A percentile compares a stretch with the other conserved stretches of the same genome.
Conservation (phyloP, 2,888 invertebrate genomes). For the Euproctis similis region DNA sequence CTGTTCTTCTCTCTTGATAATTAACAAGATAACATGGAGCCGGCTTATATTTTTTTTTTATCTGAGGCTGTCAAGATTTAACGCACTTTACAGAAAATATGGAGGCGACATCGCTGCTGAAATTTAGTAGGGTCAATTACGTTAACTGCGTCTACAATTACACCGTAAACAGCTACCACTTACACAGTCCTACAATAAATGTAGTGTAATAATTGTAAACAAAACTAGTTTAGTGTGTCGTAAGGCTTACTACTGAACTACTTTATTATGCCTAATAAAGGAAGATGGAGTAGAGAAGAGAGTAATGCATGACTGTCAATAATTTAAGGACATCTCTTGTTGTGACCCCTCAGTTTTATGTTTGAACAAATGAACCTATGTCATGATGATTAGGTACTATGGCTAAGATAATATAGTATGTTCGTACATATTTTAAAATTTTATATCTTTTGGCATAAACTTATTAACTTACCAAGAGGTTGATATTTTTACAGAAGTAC, state of each 20-base stretch:
- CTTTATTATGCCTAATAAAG: conserved; percentile 17
- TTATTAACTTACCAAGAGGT: no score
- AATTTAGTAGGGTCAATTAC: conserved; percentile 24
- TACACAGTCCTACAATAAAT: conserved; percentile 22
- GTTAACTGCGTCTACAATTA: conserved; percentile 20
- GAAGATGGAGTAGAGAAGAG: conserved; percentile 6
- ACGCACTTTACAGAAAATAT: conserved; percentile 13
- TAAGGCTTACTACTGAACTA: conserved; percentile 15
- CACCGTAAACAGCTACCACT: conserved; percentile 29
- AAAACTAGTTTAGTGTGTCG: conserved; percentile 21
- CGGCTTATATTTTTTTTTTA: conserved; percentile 13
- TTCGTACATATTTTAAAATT: no score
- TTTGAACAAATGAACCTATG: no score
- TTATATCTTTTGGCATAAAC: no score
- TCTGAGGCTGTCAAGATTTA: conserved; percentile 12
- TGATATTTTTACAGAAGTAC: no score
- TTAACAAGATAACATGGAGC: conserved; percentile 5
- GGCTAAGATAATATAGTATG: no score
- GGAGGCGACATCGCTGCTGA: conserved; percentile 8
- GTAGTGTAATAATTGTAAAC: conserved; percentile 30
- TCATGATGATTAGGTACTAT: no score
- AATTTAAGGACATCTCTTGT: neutral
- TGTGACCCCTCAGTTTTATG: no score
- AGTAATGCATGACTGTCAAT: neutral
- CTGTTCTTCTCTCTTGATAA: conserved; percentile 1